Evolutionary conservation across 1,140 invertebrate species (phyloP), one percentile per base, ranked within the genome.

Genomic region (Bombus superbus): DNA sequence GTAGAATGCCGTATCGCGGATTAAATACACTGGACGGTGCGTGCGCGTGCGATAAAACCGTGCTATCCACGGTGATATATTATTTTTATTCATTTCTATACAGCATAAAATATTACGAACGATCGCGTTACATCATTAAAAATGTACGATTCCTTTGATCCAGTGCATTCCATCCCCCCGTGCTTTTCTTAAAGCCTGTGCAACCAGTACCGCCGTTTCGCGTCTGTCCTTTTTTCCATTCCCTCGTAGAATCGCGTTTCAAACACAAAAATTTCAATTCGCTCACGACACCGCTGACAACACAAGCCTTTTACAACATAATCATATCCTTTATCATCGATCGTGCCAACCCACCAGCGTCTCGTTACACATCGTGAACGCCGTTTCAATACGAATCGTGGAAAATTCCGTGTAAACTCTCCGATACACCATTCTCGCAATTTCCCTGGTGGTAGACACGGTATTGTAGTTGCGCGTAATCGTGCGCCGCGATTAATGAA

Each of bases 41-140:
- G 25, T 38, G 44, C 59, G 44, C 42, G 68, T 76, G 87, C 69
- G 80, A 88, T 89, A 88, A 89, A 88, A 64, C 83, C 66, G 57
- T 74, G 57, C 73, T 79, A 86, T 80, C 77, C 80, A 44, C 88
- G 66, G 66, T 68, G 81, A 77, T 89, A 77, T 68, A 87, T 81
- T 87, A 89, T 90, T 90, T 89, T 89, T 84, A 64, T 80, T 77
- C 85, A 57, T 83, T 86, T 68, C 47, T 69, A 80, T 57, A 71
- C 40, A 76, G 75, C 47, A 57, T n/a, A 75, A 83, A 87, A 83
- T 80, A 83, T 81, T 77, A 75, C 42, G 68, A 89, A 87, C 85
- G 85, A 87, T 90, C 85, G 81, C 74, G 77, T 89, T 89, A 83
- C 84, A 75, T 85, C 86, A 86, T 88, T 81, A 84, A 89, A 89